These are phyloP conservation scores for Anguilla obscura DNA, from an alignment of 2,797 vertebrate species.

Conservation along the genomic window DNA sequence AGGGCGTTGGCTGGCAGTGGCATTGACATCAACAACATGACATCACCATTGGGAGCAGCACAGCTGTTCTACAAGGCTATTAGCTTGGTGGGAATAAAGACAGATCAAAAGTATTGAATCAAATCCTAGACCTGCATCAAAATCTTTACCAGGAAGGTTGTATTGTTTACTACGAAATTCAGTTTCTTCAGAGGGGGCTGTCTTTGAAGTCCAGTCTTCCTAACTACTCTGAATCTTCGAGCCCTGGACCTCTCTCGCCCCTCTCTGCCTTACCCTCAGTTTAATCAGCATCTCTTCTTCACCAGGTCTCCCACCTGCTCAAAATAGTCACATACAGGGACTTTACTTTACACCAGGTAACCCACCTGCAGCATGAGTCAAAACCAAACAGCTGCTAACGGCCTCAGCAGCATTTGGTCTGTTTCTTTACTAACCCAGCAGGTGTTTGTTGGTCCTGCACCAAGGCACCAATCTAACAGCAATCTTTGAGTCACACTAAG, in stretches of 20 bases:
- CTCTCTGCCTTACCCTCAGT: neutral
- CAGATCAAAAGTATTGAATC: neutral
- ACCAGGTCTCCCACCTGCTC: slow-evolving; percentile 73
- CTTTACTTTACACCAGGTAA: slow-evolving; percentile 77
- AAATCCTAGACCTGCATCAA: neutral
- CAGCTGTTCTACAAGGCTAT: neutral
- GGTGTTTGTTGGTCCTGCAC: neutral
- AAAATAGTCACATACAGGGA: slow-evolving; percentile 72
- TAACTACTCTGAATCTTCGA: neutral
- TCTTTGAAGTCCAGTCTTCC: neutral
- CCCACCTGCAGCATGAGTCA: slow-evolving; percentile 61
- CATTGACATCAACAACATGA: neutral
- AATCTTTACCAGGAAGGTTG: neutral
- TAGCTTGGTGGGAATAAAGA: neutral
- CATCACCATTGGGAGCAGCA: neutral
- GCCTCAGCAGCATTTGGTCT: neutral
- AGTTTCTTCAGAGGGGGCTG: neutral
- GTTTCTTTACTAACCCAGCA: slow-evolving; percentile 1
- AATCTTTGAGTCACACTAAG: neutral
- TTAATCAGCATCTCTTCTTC: slow-evolving; percentile 55
- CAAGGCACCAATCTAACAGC: neutral
- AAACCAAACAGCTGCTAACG: slow-evolving; percentile 59
- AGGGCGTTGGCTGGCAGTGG: neutral
- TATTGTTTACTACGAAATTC: neutral
- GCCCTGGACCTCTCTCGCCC: neutral